A percentile compares a stretch with the other conserved stretches of the same genome.
phyloP scores from a whole-genome alignment of 2,797 vertebrate genomes.

The Erpetoichthys calabaricus region DNA sequence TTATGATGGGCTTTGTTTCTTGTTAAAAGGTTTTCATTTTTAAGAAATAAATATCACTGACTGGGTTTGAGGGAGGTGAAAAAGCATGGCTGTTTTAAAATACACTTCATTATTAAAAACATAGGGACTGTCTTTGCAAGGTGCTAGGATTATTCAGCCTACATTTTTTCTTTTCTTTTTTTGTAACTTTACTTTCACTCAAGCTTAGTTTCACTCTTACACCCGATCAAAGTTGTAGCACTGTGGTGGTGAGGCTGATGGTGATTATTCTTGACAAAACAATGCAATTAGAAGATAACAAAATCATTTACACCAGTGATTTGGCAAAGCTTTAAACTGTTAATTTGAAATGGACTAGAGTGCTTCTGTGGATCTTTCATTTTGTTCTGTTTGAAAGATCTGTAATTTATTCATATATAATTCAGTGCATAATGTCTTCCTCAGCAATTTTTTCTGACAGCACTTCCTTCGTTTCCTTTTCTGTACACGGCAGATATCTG shows the following conservation, averaged over 20 bases:
- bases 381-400: neutral
- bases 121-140: neutral
- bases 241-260: neutral
- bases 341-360: neutral
- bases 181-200: neutral
- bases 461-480: slow-evolving; percentile 4
- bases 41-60: slow-evolving; percentile 47
- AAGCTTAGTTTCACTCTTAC: neutral
- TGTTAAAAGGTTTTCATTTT: neutral
- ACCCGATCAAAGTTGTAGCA: neutral
- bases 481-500: neutral
- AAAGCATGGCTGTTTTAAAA: neutral
- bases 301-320: neutral
- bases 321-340: slow-evolving; percentile 2
- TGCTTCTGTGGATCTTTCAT: neutral
- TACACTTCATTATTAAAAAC: neutral
- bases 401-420: slow-evolving; percentile 1
- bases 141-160: neutral
- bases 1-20: slow-evolving; percentile 9
- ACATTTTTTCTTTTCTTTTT: neutral
- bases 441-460: slow-evolving; percentile 2
- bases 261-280: neutral
- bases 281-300: neutral
- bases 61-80: slow-evolving; percentile 1
- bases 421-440: neutral